Percentiles rank a stretch among this genome's conserved stretches.
phyloP scores from a whole-genome alignment of 2,888 invertebrate species.

The Epistrophella euchroma region DNA sequence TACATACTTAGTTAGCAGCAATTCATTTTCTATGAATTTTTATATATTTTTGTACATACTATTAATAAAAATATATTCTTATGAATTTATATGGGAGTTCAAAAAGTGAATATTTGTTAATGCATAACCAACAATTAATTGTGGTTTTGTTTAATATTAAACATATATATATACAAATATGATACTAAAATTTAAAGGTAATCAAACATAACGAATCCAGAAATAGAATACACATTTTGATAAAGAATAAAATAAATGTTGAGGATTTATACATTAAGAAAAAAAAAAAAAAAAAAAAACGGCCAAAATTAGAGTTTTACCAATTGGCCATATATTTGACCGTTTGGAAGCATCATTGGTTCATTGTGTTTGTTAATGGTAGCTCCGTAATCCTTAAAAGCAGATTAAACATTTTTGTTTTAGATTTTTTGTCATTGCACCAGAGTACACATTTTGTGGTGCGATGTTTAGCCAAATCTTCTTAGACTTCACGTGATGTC shows the following conservation, averaged over 20 bases:
- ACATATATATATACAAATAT: conserved; percentile 19
- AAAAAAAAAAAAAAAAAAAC: conserved; percentile 87
- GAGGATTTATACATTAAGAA: conserved; percentile 81
- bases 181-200: conserved; percentile 48
- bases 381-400: conserved; percentile 89
- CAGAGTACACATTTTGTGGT: conserved; percentile 95
- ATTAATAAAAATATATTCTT: conserved; percentile 62
- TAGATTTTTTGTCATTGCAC: conserved; percentile 98
- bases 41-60: conserved; percentile 41
- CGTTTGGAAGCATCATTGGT: conserved; percentile 99
- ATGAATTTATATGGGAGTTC: conserved; percentile 18
- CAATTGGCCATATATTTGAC: conserved; percentile 97
- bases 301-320: conserved; percentile 83
- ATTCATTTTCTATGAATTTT: conserved; percentile 61
- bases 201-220: conserved; percentile 51
- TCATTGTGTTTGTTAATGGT: conserved; percentile 98
- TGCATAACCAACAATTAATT: conserved; percentile 50
- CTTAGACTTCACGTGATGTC: conserved; percentile 93
- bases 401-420: conserved; percentile 81
- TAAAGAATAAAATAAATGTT: conserved; percentile 19
- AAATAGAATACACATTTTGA: conserved; percentile 11
- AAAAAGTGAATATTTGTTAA: conserved; percentile 39
- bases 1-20: conserved; percentile 48
- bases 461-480: conserved; percentile 91
- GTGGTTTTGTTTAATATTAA: conserved; percentile 54